phyloP scores from a whole-genome alignment of 2,797 vertebrate genomes.

The Lithobates pipiens region DNA sequence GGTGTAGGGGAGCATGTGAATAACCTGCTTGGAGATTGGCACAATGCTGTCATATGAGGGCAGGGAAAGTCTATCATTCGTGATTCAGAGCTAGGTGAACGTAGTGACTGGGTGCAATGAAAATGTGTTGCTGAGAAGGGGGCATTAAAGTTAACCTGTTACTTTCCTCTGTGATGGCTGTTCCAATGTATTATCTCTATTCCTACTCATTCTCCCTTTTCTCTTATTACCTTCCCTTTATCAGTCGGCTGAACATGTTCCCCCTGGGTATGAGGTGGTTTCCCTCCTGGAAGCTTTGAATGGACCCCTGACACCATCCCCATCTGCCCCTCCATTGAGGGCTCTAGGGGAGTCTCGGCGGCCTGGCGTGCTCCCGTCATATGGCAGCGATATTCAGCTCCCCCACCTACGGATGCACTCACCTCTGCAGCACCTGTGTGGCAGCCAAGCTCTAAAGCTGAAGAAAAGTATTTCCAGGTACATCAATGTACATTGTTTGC shows the following conservation, averaged over 20 bases:
- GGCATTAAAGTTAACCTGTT: no score
- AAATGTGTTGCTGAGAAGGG: no score
- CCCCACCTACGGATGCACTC: slow-evolving; percentile 81
- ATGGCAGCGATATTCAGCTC: slow-evolving; percentile 83
- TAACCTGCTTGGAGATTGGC: no score
- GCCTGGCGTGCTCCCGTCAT: slow-evolving; percentile 82
- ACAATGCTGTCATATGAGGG: no score
- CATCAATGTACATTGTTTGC: slow-evolving; percentile 64
- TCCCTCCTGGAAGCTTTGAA: slow-evolving; percentile 97
- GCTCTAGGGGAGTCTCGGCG: slow-evolving; percentile 80
- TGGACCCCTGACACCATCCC: slow-evolving; percentile 88
- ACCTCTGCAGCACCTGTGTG: slow-evolving; percentile 74
- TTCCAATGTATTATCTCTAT: not conserved
- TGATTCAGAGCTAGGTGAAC: no score
- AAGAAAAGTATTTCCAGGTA: slow-evolving; percentile 92
- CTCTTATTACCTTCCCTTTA: slow-evolving; percentile 5
- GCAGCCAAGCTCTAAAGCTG: slow-evolving; percentile 85
- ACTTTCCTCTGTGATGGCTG: no score
- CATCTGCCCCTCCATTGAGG: slow-evolving; percentile 79
- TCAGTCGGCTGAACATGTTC: slow-evolving; percentile 94
- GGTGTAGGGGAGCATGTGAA: no score
- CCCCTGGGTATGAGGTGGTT: slow-evolving; percentile 92
- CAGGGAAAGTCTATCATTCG: no score
- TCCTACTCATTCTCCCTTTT: no score
- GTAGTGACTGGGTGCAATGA: no score